Conservation (phyloP, 2,797 vertebrate genomes). For the Mallotus villosus region DNA sequence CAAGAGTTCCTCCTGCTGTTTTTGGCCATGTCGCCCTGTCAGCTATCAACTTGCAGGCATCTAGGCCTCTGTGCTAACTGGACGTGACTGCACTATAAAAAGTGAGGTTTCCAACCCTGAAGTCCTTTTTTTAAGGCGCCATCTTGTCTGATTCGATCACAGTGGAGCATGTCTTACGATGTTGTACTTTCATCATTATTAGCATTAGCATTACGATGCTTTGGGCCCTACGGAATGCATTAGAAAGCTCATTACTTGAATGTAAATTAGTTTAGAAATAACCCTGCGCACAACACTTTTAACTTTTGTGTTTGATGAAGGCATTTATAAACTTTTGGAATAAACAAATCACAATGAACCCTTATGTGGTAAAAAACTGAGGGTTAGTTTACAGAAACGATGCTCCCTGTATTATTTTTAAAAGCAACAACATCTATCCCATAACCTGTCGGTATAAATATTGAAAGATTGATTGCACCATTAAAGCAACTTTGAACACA, state of each 20-base stretch:
- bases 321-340: no score
- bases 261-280: neutral
- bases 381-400: no score
- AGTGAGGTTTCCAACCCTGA: neutral
- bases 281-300: neutral
- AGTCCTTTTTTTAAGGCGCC: conserved; percentile 5
- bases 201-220: neutral
- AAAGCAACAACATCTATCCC: no score
- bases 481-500: no score
- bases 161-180: neutral
- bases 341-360: no score
- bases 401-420: no score
- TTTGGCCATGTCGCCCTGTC: conserved; percentile 18
- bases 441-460: no score
- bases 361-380: no score
- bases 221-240: no score
- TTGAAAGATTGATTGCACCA: no score
- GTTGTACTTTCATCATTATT: conserved; percentile 13
- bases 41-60: neutral
- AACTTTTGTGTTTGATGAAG: no score
- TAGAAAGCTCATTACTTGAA: no score
- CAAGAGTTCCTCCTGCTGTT: conserved; percentile 15
- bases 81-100: conserved; percentile 24
- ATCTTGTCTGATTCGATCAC: neutral
- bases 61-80: neutral